A percentile compares a stretch with the other conserved stretches of the same genome.
Conservation (phyloP, 2,113 vertebrate genomes). For the Danionella cerebrum region DNA sequence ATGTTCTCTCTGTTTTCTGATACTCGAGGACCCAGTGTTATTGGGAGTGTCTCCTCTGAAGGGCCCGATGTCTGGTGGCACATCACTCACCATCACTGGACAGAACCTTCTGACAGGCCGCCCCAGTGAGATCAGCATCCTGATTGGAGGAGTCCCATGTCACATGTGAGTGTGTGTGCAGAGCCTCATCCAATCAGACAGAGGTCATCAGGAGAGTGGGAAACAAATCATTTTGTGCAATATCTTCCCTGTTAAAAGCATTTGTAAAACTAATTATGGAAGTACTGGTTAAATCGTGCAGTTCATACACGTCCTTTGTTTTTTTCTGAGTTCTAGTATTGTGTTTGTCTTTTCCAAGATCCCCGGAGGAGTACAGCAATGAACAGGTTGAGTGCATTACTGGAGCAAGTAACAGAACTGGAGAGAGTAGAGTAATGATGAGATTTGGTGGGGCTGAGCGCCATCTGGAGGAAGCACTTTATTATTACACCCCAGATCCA, state of each 20-base stretch:
- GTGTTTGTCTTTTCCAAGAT: constrained; percentile 56
- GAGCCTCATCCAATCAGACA: not conserved
- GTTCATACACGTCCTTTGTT: no score
- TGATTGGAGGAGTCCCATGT: constrained; percentile 82
- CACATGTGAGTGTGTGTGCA: constrained; percentile 68
- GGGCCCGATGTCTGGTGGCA: constrained; percentile 86
- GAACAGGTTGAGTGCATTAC: constrained; percentile 75
- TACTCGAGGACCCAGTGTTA: constrained; percentile 76
- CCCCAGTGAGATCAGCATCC: constrained; percentile 71
- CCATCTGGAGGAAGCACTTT: constrained; percentile 65
- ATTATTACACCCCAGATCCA: constrained; percentile 82
- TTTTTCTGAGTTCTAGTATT: no score
- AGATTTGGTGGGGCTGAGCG: constrained; percentile 74
- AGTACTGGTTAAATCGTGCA: no score
- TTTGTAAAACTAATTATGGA: no score
- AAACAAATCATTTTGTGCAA: no score
- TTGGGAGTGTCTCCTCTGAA: constrained; percentile 73
- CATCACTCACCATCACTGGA: constrained; percentile 76
- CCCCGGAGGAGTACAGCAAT: constrained; percentile 61
- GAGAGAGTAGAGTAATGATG: constrained; percentile 67
- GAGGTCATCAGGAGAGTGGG: not conserved
- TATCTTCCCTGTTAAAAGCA: no score
- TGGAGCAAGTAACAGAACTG: constrained; percentile 65
- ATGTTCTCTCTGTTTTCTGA: not conserved
- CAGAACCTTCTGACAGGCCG: constrained; percentile 77